phyloP scores from a whole-genome alignment of 2,888 invertebrate species.

The Lithosia quadra region DNA sequence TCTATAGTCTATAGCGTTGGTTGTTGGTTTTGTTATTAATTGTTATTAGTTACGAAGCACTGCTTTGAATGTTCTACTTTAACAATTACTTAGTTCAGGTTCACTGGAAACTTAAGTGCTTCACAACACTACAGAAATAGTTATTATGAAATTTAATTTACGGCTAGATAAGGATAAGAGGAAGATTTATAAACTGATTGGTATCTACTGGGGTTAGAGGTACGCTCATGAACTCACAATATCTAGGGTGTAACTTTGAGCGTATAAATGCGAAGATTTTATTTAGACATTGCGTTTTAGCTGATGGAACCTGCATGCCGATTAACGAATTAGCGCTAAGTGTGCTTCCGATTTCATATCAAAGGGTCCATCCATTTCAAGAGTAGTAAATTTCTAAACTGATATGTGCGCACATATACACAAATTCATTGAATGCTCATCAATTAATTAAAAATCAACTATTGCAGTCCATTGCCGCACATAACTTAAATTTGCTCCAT shows the following conservation, averaged over 20 bases:
- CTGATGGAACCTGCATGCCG: background rate
- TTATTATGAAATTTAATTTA: background rate
- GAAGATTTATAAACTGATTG: background rate
- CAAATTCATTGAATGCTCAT: too few species aligned
- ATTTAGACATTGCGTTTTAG: background rate
- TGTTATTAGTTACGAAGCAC: background rate
- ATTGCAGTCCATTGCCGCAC: too few species aligned
- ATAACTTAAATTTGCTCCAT: too few species aligned
- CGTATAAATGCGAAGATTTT: background rate
- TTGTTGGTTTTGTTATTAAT: slow-evolving; percentile 1
- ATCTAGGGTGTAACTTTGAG: background rate
- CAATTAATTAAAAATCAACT: too few species aligned
- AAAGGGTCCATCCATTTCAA: too few species aligned
- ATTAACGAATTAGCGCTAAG: background rate
- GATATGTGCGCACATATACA: too few species aligned
- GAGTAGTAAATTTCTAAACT: too few species aligned
- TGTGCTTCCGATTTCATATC: too few species aligned
- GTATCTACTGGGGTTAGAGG: background rate
- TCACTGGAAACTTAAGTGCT: background rate
- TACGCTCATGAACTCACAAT: background rate
- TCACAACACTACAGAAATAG: slow-evolving; percentile 1
- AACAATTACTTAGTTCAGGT: background rate
- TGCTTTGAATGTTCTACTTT: slow-evolving; percentile 4
- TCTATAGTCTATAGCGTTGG: too few species aligned
- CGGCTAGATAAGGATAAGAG: background rate